These are phyloP conservation scores for Pagetopsis macropterus DNA, from an alignment of 2,797 vertebrate species.

Conservation along the genomic window DNA sequence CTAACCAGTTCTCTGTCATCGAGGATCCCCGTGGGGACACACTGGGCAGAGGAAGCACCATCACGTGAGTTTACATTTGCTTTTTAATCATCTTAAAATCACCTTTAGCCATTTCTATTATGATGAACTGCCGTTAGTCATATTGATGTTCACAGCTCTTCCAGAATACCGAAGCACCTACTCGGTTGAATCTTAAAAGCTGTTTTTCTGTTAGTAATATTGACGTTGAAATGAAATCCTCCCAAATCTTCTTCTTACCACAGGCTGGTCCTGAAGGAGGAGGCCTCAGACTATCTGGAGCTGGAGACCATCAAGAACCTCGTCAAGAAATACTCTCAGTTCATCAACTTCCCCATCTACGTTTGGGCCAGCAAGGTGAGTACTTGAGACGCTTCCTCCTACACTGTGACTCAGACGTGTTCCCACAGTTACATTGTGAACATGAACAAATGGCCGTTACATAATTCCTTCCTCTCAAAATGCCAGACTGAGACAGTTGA, in stretches of 20 bases:
- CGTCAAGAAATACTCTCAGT: conserved; percentile 97
- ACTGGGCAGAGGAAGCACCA: conserved; percentile 93
- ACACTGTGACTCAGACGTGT: background rate
- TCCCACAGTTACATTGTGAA: background rate
- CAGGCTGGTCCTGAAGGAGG: conserved; percentile 96
- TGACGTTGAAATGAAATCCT: conserved; percentile 8
- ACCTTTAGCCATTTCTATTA: background rate
- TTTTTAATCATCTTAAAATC: conserved; percentile 1
- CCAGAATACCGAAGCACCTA: background rate
- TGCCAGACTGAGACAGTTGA: conserved; percentile 94
- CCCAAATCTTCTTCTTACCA: background rate
- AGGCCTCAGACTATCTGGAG: conserved; percentile 97
- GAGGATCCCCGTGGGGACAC: conserved; percentile 95
- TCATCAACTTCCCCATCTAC: conserved; percentile 99
- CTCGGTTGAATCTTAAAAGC: background rate
- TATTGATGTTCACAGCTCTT: background rate
- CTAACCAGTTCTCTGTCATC: conserved; percentile 94
- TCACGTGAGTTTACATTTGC: conserved; percentile 86
- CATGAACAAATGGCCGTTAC: background rate
- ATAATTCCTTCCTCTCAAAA: conserved; percentile 7
- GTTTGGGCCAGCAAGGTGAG: conserved; percentile 98
- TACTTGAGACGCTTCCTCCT: background rate
- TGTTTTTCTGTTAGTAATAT: background rate
- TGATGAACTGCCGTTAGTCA: background rate
- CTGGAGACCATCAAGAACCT: conserved; percentile 98